Conservation (phyloP, 2,113 vertebrate species). For the Chloebia gouldiae region DNA sequence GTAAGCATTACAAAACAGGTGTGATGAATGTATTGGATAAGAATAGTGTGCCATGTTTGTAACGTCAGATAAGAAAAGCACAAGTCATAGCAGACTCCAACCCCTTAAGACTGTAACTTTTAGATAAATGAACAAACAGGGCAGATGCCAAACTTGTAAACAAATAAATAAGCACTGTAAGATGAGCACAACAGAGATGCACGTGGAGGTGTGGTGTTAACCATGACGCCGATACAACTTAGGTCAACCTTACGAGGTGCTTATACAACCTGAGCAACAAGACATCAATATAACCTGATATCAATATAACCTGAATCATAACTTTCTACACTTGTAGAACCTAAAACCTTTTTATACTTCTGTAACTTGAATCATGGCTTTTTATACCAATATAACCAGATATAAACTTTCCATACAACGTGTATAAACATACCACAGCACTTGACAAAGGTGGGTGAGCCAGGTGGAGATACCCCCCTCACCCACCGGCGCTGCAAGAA, state of each 20-base stretch:
- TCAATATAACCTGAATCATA: neutral
- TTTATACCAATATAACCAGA: neutral
- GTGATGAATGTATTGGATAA: neutral
- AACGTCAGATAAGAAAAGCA: neutral
- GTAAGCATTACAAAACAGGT: neutral
- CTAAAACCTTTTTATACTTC: neutral
- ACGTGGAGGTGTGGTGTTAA: neutral
- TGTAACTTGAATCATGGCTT: too few species aligned
- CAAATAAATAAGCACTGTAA: neutral
- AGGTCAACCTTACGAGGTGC: neutral
- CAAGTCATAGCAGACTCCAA: neutral
- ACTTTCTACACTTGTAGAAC: neutral
- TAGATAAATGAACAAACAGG: neutral
- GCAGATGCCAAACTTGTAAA: neutral
- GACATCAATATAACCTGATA: neutral
- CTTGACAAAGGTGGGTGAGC: too few species aligned
- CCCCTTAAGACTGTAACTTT: neutral
- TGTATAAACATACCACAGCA: neutral
- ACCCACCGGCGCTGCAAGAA: neutral
- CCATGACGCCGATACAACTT: neutral
- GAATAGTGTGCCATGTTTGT: neutral
- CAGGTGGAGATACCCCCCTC: neutral
- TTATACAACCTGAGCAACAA: neutral
- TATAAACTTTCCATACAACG: neutral
- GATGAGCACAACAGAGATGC: neutral